These are phyloP conservation scores for Amblyjoppa fuscipennis DNA, from an alignment of 2,888 invertebrate species.

Conservation along the genomic window DNA sequence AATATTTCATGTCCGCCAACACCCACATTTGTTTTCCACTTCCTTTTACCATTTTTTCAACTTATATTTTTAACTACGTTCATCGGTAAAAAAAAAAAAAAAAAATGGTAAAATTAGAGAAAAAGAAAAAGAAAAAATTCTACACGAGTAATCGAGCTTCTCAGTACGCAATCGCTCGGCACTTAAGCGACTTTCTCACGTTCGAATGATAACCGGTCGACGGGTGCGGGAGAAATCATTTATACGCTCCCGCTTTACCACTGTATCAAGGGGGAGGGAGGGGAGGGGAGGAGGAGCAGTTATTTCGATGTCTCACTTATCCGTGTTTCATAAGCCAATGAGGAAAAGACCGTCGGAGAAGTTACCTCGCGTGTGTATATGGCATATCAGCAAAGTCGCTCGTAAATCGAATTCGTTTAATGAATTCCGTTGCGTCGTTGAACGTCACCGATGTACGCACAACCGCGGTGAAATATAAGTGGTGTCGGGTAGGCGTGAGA, in stretches of 20 bases:
- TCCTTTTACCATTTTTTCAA: no score
- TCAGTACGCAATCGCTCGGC: not conserved
- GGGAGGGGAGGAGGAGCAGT: not conserved
- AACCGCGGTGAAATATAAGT: conserved; percentile 56
- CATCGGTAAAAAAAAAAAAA: no score
- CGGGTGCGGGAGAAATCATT: conserved; percentile 38
- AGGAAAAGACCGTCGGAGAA: conserved; percentile 27
- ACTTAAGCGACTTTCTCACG: conserved; percentile 35
- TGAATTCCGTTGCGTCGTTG: conserved; percentile 57
- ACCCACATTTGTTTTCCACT: no score
- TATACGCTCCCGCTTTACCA: conserved; percentile 28
- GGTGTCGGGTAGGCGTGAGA: conserved; percentile 66
- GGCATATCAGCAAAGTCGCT: conserved; percentile 43
- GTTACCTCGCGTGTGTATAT: conserved; percentile 52
- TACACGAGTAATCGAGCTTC: no score
- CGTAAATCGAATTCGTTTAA: conserved; percentile 65
- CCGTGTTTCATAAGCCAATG: conserved; percentile 22
- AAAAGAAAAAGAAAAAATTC: no score
- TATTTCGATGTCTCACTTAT: conserved; percentile 62
- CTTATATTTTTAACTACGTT: no score
- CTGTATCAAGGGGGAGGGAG: conserved; percentile 44
- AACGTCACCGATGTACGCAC: conserved; percentile 29
- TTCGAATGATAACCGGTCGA: conserved; percentile 38
- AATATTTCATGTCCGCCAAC: no score
- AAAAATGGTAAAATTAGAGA: no score